Conservation (phyloP, 2,797 vertebrate genomes). For the Hippoglossus hippoglossus region DNA sequence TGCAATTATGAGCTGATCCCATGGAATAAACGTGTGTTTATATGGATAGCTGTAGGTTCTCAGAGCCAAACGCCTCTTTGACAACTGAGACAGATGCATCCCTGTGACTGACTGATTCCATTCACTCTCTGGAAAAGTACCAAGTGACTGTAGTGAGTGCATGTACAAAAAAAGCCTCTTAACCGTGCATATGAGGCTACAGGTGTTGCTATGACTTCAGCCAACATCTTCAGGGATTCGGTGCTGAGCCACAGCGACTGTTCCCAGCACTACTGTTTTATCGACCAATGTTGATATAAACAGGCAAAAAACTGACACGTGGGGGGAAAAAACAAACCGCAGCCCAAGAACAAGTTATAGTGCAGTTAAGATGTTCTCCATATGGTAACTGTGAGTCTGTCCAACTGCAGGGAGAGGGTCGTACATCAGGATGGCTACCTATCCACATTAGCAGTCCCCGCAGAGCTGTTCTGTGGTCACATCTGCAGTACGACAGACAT, state of each 20-base stretch:
- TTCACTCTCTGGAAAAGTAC: constrained; percentile 39
- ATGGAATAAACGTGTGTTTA: constrained; percentile 20
- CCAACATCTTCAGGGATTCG: constrained; percentile 63
- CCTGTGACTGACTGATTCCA: constrained; percentile 21
- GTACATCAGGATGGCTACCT: constrained; percentile 38
- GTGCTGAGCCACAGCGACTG: constrained; percentile 61
- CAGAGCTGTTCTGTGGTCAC: constrained; percentile 33
- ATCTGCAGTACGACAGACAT: constrained; percentile 39
- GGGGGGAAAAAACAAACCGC: constrained; percentile 20
- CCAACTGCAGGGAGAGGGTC: constrained; percentile 13
- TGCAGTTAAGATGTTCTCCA: constrained; percentile 60
- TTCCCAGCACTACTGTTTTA: constrained; percentile 52
- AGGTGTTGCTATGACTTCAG: constrained; percentile 69
- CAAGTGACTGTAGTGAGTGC: constrained; percentile 35
- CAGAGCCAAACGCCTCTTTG: background rate
- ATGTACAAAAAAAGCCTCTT: constrained; percentile 18
- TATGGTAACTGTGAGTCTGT: constrained; percentile 39
- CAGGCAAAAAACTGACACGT: constrained; percentile 17
- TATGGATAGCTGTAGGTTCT: constrained; percentile 12
- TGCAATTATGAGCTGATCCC: constrained; percentile 46
- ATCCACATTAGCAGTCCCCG: constrained; percentile 20
- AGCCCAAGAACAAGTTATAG: constrained; percentile 28
- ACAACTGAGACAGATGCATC: constrained; percentile 10
- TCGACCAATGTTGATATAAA: constrained; percentile 39
- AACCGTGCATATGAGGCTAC: constrained; percentile 29